A percentile compares a stretch with the other conserved stretches of the same genome.
These are phyloP conservation scores for Danio kyathit DNA, from an alignment of 2,797 vertebrate genomes.

Conservation along the genomic window DNA sequence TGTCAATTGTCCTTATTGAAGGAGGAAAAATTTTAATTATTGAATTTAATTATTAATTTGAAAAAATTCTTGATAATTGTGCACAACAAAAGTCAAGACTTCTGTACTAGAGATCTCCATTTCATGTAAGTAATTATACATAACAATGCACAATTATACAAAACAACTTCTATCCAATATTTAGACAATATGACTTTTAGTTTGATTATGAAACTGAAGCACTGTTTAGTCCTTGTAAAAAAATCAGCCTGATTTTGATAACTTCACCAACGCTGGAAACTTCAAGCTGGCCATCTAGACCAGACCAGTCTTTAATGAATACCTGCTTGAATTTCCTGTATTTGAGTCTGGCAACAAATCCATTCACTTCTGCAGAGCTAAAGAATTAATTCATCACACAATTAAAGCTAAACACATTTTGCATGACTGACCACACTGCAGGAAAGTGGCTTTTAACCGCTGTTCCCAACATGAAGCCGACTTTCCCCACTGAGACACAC, in stretches of 20 bases:
- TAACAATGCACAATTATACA: not conserved
- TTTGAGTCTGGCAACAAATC: slow-evolving; percentile 29
- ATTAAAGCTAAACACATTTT: slow-evolving; percentile 54
- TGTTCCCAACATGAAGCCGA: slow-evolving; percentile 54
- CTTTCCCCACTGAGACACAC: slow-evolving; percentile 49
- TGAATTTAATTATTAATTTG: too few relatives aligned
- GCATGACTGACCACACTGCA: slow-evolving; percentile 59
- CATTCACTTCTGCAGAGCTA: slow-evolving; percentile 32
- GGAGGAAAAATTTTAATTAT: too few relatives aligned
- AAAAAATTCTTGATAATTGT: too few relatives aligned
- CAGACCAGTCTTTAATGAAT: slow-evolving; percentile 43
- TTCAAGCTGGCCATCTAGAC: slow-evolving; percentile 11
- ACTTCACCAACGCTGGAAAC: not conserved
- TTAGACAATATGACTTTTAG: not conserved
- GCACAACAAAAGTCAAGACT: too few relatives aligned
- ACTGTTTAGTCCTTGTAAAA: slow-evolving; percentile 3
- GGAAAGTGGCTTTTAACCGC: slow-evolving; percentile 67
- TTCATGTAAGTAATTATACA: not conserved
- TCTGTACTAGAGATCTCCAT: not conserved
- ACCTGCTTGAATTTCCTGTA: slow-evolving; percentile 19
- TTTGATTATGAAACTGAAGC: not conserved
- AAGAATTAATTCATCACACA: slow-evolving; percentile 55
- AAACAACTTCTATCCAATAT: too few relatives aligned
- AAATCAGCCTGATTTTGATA: slow-evolving; percentile 3
- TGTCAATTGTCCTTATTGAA: too few relatives aligned